These are phyloP conservation scores for Bovichtus diacanthus DNA, from an alignment of 2,797 vertebrate species.

Conservation along the genomic window DNA sequence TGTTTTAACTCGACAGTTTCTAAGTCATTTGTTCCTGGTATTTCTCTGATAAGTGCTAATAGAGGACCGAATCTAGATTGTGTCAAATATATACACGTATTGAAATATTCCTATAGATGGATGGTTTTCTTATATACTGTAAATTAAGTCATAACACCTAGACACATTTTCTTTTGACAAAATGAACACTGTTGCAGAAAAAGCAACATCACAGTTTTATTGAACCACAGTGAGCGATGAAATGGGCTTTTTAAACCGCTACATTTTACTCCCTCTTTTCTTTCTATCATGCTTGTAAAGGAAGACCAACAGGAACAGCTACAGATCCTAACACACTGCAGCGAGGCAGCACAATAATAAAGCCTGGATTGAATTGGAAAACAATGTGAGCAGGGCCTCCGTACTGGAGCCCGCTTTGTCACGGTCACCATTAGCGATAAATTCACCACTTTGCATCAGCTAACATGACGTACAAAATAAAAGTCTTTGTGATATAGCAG, in stretches of 20 bases:
- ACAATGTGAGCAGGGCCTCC: constrained; percentile 34
- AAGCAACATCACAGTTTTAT: constrained; percentile 70
- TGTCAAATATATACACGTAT: not conserved
- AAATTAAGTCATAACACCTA: constrained; percentile 12
- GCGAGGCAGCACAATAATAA: constrained; percentile 52
- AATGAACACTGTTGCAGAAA: constrained; percentile 39
- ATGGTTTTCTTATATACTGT: not conserved
- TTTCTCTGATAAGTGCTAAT: constrained; percentile 5
- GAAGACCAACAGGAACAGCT: constrained; percentile 58
- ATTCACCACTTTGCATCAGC: constrained; percentile 33
- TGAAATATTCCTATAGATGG: constrained; percentile 2
- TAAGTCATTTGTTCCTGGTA: not conserved
- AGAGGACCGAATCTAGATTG: constrained; percentile 3
- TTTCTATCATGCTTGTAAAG: constrained; percentile 43
- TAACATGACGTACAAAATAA: constrained; percentile 53
- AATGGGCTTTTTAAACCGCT: constrained; percentile 47
- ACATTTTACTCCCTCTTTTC: constrained; percentile 50
- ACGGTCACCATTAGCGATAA: constrained; percentile 35
- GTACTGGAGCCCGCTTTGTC: constrained; percentile 49
- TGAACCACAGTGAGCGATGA: constrained; percentile 69
- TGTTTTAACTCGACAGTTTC: not conserved
- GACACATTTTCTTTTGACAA: constrained; percentile 27
- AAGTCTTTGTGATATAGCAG: constrained; percentile 81
- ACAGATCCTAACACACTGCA: constrained; percentile 50
- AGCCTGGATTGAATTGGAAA: constrained; percentile 48